Conservation (phyloP, 2,888 invertebrate species). For the Hipparchia sbordonii region DNA sequence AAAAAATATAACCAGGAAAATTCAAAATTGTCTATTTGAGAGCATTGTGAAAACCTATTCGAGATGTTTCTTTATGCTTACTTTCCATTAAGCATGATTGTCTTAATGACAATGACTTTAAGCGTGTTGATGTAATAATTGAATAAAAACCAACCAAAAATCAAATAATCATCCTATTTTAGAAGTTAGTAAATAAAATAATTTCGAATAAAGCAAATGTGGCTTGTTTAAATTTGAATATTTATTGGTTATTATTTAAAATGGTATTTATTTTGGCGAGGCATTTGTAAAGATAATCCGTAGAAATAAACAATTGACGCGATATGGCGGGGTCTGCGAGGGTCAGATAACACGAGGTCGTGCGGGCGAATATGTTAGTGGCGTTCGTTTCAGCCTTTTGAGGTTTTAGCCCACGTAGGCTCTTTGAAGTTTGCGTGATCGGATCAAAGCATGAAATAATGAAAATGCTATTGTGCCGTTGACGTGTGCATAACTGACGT, state of each 20-base stretch:
- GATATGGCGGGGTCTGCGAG: conserved; percentile 51
- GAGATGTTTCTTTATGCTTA: neutral
- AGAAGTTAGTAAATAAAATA: neutral
- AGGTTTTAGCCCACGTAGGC: conserved; percentile 54
- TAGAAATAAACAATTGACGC: conserved; percentile 65
- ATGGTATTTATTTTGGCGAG: conserved; percentile 33
- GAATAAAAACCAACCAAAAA: too few relatives aligned
- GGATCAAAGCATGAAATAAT: conserved; percentile 27
- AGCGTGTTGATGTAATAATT: too few relatives aligned
- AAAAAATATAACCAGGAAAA: neutral
- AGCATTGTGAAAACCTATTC: neutral
- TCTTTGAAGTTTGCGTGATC: conserved; percentile 39
- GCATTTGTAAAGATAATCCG: conserved; percentile 66
- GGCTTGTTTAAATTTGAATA: conserved; percentile 4
- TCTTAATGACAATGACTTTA: too few relatives aligned
- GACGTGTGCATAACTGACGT: neutral
- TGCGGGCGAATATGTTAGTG: conserved; percentile 71
- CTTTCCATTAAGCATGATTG: too few relatives aligned
- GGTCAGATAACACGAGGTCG: conserved; percentile 62
- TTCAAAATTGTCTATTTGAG: neutral
- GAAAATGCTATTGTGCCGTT: neutral
- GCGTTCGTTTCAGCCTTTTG: conserved; percentile 56
- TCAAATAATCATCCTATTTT: too few relatives aligned
- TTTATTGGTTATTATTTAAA: conserved; percentile 35
- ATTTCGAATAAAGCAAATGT: conserved; percentile 1